Evolutionary conservation across 2,113 vertebrate genomes (phyloP), one percentile per base, ranked within the genome.

Genomic region (Cacatua alba): DNA sequence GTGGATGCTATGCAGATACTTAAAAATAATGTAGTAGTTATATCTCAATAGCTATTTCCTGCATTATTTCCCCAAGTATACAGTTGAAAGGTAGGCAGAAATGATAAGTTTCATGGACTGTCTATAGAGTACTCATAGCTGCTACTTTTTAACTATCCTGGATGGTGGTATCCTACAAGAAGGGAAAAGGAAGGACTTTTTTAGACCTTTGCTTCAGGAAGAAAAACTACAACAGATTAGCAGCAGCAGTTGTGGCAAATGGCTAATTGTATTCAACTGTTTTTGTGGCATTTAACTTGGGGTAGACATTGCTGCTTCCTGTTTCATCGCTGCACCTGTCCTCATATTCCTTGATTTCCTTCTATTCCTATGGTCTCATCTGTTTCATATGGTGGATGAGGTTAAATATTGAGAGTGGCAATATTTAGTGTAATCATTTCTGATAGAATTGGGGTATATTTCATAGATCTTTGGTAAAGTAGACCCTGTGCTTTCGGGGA

Each of bases 291-390:
- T n/a, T 60, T 41, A 53, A 11, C 33, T 67, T 1, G 0, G 78
- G 18, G 26, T 43, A 29, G 9, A 6, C 5, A 0, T 19, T 16
- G 13, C 1, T 4, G 55, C 20, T 9, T 51, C 37, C 18, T 46
- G 44, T 43, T 81, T 69, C 25, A 31, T 39, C 8, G 6, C 33
- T 44, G 44, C 57, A 17, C 20, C 24, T 31, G 39, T 62, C 10
- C 8, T 41, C 17, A 8, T 0, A 0, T 35, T 57, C 33, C 35
- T 44, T n/a, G 8, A 12, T 39, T 86, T 49, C 17, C 11, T 7
- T 55, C 25, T 77, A 2, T 59, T 65, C 33, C 43, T 4, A 2
- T n/a, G 33, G 28, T 15, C 9, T 57, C 49, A 11, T 8, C 41
- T 16, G 10, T 26, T 63, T 57, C 20, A 6, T 43, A 5, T 25